These are phyloP conservation scores for Streblospio benedicti DNA, from an alignment of 1,140 invertebrate genomes.

Conservation along the genomic window DNA sequence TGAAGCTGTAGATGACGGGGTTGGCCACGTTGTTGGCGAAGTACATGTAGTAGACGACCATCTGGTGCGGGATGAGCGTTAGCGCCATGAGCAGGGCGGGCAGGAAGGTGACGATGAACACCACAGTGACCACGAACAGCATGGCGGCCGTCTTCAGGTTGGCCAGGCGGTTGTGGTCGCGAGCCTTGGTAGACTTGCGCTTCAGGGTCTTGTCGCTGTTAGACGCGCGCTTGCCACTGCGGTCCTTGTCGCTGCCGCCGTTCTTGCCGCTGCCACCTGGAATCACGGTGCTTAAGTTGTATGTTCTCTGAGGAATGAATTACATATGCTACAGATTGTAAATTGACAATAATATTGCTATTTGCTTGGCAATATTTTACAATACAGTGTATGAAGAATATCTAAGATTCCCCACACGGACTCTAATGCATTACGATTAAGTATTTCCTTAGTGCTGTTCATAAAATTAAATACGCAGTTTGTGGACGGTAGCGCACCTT, in stretches of 20 bases:
- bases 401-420: no score
- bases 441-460: no score
- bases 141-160: slow-evolving; percentile 15
- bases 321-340: no score
- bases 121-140: slow-evolving; percentile 31
- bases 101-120: slow-evolving; percentile 38
- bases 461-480: no score
- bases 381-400: no score
- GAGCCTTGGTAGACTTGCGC: not conserved
- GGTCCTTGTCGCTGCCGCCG: not conserved
- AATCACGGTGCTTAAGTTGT: not conserved
- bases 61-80: slow-evolving; percentile 24
- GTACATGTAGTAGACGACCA: slow-evolving; percentile 38
- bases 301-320: not conserved
- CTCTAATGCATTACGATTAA: no score
- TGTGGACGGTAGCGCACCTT: no score
- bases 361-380: no score
- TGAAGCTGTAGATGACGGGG: slow-evolving; percentile 41
- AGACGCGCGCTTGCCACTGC: no score
- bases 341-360: no score
- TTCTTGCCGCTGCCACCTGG: not conserved
- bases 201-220: not conserved
- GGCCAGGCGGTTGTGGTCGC: not conserved
- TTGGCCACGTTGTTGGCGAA: slow-evolving; percentile 41
- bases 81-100: slow-evolving; percentile 39